phyloP scores from a whole-genome alignment of 1,140 invertebrate genomes.

The Nephila pilipes region DNA sequence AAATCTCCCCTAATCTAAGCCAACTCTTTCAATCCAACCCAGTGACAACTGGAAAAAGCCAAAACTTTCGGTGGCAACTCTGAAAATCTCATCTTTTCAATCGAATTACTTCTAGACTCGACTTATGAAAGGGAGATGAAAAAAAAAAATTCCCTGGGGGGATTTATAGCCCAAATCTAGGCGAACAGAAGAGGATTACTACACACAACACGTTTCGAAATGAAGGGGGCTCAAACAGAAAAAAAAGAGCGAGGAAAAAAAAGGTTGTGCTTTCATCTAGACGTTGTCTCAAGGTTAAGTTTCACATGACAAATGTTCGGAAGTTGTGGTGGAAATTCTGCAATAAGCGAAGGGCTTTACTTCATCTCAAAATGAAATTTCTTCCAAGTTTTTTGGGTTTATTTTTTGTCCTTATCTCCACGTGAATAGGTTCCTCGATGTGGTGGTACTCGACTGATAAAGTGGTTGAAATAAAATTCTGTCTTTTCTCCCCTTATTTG shows the following conservation, averaged over 20 bases:
- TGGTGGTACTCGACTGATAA: too few species aligned
- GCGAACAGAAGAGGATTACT: background rate
- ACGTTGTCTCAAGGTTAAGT: slow-evolving; percentile 15
- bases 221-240: background rate
- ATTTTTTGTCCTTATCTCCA: too few species aligned
- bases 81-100: slow-evolving; percentile 5
- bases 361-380: too few species aligned
- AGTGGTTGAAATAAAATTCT: too few species aligned
- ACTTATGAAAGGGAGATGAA: background rate
- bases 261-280: background rate
- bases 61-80: background rate
- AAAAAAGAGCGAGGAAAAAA: background rate
- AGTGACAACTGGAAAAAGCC: background rate
- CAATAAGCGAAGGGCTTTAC: background rate
- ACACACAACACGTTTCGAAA: slow-evolving; percentile 9
- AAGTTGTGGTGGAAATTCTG: background rate
- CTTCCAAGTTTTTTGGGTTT: accelerated
- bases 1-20: too few species aligned
- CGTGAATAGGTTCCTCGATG: too few species aligned
- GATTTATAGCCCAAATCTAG: slow-evolving; percentile 18
- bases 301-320: slow-evolving; percentile 28
- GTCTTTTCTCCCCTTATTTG: too few species aligned
- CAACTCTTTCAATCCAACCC: too few species aligned
- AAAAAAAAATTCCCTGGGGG: background rate
- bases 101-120: background rate